Conservation (phyloP, 2,888 invertebrate species). For the Hemaris fuciformis region DNA sequence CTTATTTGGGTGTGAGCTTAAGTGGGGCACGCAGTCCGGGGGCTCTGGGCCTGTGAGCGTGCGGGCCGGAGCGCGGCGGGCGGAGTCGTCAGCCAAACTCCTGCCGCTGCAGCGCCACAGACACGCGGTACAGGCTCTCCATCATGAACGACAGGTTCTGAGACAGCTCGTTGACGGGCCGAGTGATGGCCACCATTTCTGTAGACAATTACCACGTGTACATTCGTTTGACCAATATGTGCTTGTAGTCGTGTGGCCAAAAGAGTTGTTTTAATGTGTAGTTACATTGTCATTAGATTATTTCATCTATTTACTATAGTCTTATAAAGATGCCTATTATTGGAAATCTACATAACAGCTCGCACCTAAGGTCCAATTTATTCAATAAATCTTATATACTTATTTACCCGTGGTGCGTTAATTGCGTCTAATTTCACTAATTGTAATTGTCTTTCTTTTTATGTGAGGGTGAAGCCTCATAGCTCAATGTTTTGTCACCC, state of each 20-base stretch:
- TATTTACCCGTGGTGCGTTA: no score
- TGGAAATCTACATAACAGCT: no score
- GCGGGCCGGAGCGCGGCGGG: slow-evolving; percentile 14
- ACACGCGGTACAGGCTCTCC: slow-evolving; percentile 76
- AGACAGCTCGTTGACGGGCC: slow-evolving; percentile 72
- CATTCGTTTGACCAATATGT: neutral
- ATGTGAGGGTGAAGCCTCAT: no score
- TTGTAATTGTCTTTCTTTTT: no score
- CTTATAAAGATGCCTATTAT: no score
- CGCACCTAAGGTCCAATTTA: no score
- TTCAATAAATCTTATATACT: no score
- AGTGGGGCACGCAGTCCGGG: neutral
- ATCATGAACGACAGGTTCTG: slow-evolving; percentile 76
- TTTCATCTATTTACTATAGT: no score
- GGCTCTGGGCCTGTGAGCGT: neutral
- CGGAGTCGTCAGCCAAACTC: slow-evolving; percentile 49
- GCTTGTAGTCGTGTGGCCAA: neutral
- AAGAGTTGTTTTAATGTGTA: no score
- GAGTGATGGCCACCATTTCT: slow-evolving; percentile 78
- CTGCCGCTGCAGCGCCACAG: slow-evolving; percentile 68
- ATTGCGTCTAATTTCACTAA: no score
- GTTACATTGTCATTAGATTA: no score
- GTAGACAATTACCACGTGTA: slow-evolving; percentile 15
- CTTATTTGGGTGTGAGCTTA: neutral
- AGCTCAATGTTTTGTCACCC: no score